Evolutionary conservation across 2,797 vertebrate species (phyloP).

Genomic region (Ceryle rudis): DNA sequence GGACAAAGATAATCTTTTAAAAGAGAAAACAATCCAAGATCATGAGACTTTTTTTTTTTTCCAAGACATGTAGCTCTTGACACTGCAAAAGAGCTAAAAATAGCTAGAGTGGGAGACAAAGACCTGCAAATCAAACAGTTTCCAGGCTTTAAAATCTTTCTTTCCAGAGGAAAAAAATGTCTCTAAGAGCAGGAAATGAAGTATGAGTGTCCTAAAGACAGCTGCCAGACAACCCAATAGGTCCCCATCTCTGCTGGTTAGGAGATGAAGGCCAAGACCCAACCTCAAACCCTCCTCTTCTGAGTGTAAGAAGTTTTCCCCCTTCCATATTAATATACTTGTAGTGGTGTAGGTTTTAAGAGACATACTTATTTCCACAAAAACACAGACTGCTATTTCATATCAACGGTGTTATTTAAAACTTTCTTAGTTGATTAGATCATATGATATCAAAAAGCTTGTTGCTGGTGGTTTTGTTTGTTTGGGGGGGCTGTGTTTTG

Average conservation of each 20-base stretch:
- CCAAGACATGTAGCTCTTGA: not conserved
- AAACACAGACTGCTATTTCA: not conserved
- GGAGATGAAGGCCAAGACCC: not conserved
- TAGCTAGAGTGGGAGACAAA: not conserved
- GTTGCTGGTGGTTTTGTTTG: fast-evolving
- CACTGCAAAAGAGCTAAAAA: not conserved
- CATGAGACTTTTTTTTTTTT: not conserved
- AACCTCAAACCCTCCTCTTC: not conserved
- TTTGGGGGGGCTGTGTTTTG: not conserved
- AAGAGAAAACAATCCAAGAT: not conserved
- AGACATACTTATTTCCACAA: not conserved
- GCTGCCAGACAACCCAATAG: fast-evolving
- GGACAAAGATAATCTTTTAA: not conserved
- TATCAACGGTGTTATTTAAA: not conserved
- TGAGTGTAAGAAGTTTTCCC: not conserved
- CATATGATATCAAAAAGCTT: not conserved
- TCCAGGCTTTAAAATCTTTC: not conserved
- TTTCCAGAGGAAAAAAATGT: not conserved
- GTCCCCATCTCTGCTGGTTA: not conserved
- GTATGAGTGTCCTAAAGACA: not conserved
- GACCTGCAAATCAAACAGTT: not conserved
- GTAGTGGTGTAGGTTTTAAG: not conserved
- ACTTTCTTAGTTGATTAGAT: not conserved
- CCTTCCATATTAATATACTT: not conserved
- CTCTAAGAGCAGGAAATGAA: not conserved